These are phyloP conservation scores for Anguilla rostrata DNA, from an alignment of 2,113 vertebrate genomes.

Conservation along the genomic window DNA sequence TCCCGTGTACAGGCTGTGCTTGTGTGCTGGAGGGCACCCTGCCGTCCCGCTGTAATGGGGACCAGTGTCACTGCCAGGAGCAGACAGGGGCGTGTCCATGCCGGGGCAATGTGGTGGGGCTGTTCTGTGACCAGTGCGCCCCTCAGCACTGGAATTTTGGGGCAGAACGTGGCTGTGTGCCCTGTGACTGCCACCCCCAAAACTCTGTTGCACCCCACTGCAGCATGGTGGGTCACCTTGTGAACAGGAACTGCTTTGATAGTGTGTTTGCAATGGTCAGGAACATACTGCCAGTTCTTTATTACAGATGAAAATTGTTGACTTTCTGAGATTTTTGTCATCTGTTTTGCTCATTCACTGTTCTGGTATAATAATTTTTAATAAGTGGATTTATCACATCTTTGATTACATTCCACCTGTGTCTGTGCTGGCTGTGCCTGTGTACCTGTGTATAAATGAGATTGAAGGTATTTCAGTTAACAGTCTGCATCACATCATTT, in stretches of 20 bases:
- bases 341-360: too few relatives aligned
- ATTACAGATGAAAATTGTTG: too few relatives aligned
- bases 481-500: too few relatives aligned
- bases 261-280: too few relatives aligned
- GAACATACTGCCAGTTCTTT: too few relatives aligned
- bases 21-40: slow-evolving; percentile 75
- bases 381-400: too few relatives aligned
- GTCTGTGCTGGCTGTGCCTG: too few relatives aligned
- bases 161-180: slow-evolving; percentile 66
- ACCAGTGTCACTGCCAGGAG: slow-evolving; percentile 68
- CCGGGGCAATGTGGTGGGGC: slow-evolving; percentile 65
- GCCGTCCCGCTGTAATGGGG: slow-evolving; percentile 53
- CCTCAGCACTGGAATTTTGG: slow-evolving; percentile 79
- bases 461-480: too few relatives aligned
- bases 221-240: slow-evolving; percentile 65
- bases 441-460: too few relatives aligned
- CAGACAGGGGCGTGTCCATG: slow-evolving; percentile 72
- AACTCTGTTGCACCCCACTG: slow-evolving; percentile 64
- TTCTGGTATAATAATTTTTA: too few relatives aligned
- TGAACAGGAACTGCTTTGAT: not conserved
- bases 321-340: too few relatives aligned
- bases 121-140: slow-evolving; percentile 74
- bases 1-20: slow-evolving; percentile 65
- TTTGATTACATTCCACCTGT: too few relatives aligned
- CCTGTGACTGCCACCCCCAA: slow-evolving; percentile 66